Evolutionary conservation across 1,140 invertebrate species (phyloP), one percentile per base, ranked within the genome.

Genomic region (Lordiphosa stackelbergi): DNA sequence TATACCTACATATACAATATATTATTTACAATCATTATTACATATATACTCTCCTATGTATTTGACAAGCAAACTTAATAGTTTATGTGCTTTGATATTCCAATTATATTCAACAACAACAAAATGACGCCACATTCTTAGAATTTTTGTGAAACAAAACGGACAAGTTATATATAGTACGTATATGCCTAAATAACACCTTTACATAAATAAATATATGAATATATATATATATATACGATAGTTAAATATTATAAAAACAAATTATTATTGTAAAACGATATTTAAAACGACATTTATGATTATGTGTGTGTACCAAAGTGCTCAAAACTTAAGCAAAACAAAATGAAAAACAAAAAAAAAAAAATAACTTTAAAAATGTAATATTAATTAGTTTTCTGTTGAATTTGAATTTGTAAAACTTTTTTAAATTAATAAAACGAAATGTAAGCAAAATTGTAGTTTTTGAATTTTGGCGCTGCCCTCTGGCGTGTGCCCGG

Each of bases 401-500:
- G 73, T 77, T 77, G 48, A 78, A 73, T 72, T 72, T 77, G 63
- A 78, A 73, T 72, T 72, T 77, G 63, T 72, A 69, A 59, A 68
- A 77, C 53, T 57, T 62, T 77, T 75, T 77, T 11, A 40, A 62
- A 53, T 60, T 73, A 77, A 77, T 77, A 77, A 77, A 77, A 31
- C 28, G 28, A 31, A 52, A 38, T 34, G 24, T 61, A 22, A 61
- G 28, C 28, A 12, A 47, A 8, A 45, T 12, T 46, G 31, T 28
- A 19, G 0, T 11, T 10, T 34, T 46, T 46, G 0, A 10, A 46
- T 13, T 46, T 46, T 13, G 2, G 7, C 43, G 43, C 43, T 5
- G 2, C 2, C 19, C 19, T 22, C 3, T 22, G 3, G 3, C 1
- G 16, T 2, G 16, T 24, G 22, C 22, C 19, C 19, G 19, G 5